Evolutionary conservation across 2,797 vertebrate genomes (phyloP).

Genomic region (Ptychadena robeensis): DNA sequence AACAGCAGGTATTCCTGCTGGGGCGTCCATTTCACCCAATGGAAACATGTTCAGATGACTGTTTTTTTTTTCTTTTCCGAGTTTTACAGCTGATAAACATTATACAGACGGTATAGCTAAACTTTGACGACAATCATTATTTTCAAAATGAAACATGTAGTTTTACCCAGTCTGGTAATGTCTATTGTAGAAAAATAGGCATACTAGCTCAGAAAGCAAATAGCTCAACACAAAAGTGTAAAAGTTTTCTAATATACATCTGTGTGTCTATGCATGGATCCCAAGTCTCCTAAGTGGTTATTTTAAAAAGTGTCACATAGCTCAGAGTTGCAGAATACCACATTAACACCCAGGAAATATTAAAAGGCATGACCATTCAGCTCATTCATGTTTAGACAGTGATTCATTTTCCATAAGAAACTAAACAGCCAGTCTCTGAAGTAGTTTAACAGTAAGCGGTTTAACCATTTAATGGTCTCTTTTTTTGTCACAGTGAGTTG

Average conservation of each 20-base stretch:
- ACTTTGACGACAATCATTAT: background rate
- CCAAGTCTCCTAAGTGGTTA: background rate
- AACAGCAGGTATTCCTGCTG: too few relatives aligned
- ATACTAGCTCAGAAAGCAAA: background rate
- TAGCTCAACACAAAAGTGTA: background rate
- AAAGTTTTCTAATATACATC: background rate
- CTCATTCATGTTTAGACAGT: conserved; percentile 23
- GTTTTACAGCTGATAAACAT: background rate
- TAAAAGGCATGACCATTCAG: background rate
- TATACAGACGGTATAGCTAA: background rate
- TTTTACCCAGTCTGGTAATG: background rate
- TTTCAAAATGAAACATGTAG: background rate
- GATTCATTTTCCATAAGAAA: conserved; percentile 32
- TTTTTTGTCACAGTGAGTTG: too few relatives aligned
- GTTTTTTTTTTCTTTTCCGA: too few relatives aligned
- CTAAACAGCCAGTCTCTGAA: background rate
- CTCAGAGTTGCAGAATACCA: background rate
- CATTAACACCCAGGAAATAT: background rate
- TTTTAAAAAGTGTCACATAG: background rate
- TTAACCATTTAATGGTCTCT: too few relatives aligned
- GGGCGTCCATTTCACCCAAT: too few relatives aligned
- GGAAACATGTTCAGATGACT: too few relatives aligned
- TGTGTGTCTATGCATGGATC: background rate
- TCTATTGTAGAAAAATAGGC: background rate
- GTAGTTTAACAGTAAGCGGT: background rate